These are phyloP conservation scores for Sycophaga agraensis DNA, from an alignment of 1,140 invertebrate species.

Conservation along the genomic window DNA sequence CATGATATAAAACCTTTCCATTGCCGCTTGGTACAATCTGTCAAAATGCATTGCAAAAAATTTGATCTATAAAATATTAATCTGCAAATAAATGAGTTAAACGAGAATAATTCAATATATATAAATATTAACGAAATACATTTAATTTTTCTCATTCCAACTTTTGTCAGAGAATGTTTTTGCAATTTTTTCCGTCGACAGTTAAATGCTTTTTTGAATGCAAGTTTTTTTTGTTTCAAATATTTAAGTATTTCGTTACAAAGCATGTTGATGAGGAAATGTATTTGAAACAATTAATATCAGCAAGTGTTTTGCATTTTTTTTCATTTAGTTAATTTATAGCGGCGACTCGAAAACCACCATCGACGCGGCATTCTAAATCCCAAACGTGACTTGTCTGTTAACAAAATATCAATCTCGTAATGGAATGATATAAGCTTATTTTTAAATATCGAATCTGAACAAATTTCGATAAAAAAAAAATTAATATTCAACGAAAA, in stretches of 20 bases:
- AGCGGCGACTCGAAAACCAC: conserved; percentile 11
- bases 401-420: conserved; percentile 30
- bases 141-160: conserved; percentile 22
- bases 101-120: conserved; percentile 53
- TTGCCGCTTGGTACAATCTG: conserved; percentile 47
- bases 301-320: not conserved
- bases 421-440: conserved; percentile 40
- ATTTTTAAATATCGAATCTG: conserved; percentile 19
- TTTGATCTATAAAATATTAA: conserved; percentile 47
- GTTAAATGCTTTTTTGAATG: not conserved
- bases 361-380: conserved; percentile 25
- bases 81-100: conserved; percentile 48
- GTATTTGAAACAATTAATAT: conserved; percentile 1
- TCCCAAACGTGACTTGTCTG: conserved; percentile 36
- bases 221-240: not conserved
- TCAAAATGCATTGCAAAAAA: conserved; percentile 49
- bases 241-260: not conserved
- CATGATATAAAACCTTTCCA: conserved; percentile 52
- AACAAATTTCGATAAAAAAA: not conserved
- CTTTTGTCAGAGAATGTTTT: conserved; percentile 9
- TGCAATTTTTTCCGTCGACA: conserved; percentile 4
- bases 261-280: conserved; percentile 1
- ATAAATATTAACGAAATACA: conserved; percentile 51
- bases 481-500: conserved; percentile 19
- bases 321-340: not conserved